A percentile compares a stretch with the other conserved stretches of the same genome.
These are phyloP conservation scores for Rhinoraja longicauda DNA, from an alignment of 2,797 vertebrate species.

Conservation along the genomic window DNA sequence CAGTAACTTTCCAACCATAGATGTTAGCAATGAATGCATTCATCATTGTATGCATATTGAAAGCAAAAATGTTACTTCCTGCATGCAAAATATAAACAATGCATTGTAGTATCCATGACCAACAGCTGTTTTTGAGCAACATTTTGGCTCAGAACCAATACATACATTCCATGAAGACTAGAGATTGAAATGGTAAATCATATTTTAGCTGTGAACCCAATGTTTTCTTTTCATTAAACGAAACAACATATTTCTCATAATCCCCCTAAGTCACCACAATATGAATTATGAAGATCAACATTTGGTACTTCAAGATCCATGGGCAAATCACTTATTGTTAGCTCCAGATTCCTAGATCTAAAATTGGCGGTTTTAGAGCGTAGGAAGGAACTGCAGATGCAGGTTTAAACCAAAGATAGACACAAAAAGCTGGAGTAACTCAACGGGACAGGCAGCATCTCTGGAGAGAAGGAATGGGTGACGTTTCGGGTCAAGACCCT, in stretches of 20 bases:
- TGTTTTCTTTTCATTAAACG: neutral
- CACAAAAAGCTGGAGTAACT: too few species aligned
- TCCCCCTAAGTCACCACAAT: neutral
- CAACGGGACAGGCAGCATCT: too few species aligned
- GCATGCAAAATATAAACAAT: neutral
- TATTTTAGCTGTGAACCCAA: neutral
- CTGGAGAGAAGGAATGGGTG: too few species aligned
- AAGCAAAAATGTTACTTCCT: constrained; percentile 2
- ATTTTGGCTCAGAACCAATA: neutral
- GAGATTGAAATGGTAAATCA: neutral
- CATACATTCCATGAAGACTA: neutral
- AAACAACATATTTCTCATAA: neutral
- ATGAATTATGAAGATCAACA: neutral
- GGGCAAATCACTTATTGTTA: neutral
- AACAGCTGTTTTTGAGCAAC: neutral
- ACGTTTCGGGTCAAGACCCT: too few species aligned
- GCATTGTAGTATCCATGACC: neutral
- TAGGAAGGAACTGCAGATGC: too few species aligned
- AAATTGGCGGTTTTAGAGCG: neutral
- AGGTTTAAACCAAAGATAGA: too few species aligned
- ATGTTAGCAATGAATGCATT: neutral
- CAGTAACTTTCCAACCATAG: neutral
- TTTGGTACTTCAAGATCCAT: neutral
- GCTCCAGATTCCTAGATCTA: neutral
- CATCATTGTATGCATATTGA: neutral